Conservation (phyloP, 2,888 invertebrate species). For the Iphiclides podalirius region DNA sequence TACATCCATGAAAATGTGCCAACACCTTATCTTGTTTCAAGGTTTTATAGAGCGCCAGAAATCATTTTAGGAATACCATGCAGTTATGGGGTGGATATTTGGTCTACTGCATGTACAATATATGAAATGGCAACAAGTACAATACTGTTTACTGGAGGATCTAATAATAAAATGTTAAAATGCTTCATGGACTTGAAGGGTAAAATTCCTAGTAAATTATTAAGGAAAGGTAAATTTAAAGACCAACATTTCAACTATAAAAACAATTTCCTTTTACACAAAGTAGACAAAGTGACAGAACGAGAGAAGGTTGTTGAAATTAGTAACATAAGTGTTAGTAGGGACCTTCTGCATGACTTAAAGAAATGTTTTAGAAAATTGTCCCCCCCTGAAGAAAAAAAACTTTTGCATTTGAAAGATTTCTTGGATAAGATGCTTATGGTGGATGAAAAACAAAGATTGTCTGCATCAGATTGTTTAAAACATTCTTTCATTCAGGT, state of each 20-base stretch:
- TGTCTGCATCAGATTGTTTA: constrained; percentile 92
- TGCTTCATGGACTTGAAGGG: constrained; percentile 99
- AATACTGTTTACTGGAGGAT: constrained; percentile 97
- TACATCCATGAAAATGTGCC: constrained; percentile 96
- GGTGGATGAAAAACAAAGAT: constrained; percentile 93
- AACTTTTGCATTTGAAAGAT: constrained; percentile 94
- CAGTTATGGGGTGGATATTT: constrained; percentile 97
- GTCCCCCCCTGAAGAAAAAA: constrained; percentile 90
- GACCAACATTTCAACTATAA: constrained; percentile 98
- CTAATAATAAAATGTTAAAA: constrained; percentile 99
- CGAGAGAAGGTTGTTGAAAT: constrained; percentile 97
- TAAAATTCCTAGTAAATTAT: constrained; percentile 96
- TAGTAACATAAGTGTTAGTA: constrained; percentile 88
- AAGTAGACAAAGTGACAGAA: constrained; percentile 98
- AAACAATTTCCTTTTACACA: constrained; percentile 97
- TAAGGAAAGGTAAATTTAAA: constrained; percentile 95
- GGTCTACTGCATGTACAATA: constrained; percentile 99
- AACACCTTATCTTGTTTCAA: constrained; percentile 98
- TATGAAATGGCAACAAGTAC: constrained; percentile 98
- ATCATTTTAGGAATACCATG: constrained; percentile 98
- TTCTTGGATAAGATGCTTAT: constrained; percentile 94
- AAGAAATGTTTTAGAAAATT: constrained; percentile 89
- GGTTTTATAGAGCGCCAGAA: constrained; percentile 99
- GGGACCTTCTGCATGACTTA: constrained; percentile 94
- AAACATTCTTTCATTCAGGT: constrained; percentile 92